Evolutionary conservation across 2,113 vertebrate genomes (phyloP), one percentile per base, ranked within the genome.

Genomic region (Empidonax traillii): DNA sequence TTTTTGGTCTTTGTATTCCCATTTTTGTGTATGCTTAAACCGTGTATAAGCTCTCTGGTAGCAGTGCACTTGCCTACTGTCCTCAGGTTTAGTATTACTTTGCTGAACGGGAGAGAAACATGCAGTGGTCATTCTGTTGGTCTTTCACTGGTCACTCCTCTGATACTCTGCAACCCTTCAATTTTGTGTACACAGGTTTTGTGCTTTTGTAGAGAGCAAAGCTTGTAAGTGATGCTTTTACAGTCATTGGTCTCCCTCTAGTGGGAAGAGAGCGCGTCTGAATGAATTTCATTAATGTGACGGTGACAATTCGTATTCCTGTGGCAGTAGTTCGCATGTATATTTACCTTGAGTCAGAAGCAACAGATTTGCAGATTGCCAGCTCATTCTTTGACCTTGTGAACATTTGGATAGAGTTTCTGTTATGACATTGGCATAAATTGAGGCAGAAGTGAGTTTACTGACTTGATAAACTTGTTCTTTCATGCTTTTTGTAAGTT

Each of bases 201-300:
- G 14, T 41, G 17, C 51, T 15, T 56, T 35, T 68, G 14, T 44
- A 10, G 55, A 63, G 46, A 62, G 19, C 51, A 52, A n/a, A 51
- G n/a, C 33, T 66, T 55, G 55, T 7, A 12, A 23, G 12, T 9
- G 31, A 9, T 53, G 22, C 44, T 96, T 96, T 69, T n/a, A 63
- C 41, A 51, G n/a, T 94, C 77, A 14, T 77, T 87, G 94, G 91
- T 96, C 93, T 96, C 96, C 96, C 95, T 94, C 96, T 97, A 87
- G 80, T 95, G 95, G 94, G 77, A 69, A 74, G 63, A 68, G 44
- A 80, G 25, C 44, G 41, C 33, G 88, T 85, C n/a, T 44, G 67
- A 82, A 21, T 9, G 9, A 33, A 8, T 39, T 83, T 41, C 31
- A 75, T 24, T 19, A 43, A 9, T 30, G 31, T 65, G 67, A 17